Base-by-base conservation (phyloP, 2,888 invertebrate species). In the Thalpophila matura region DNA sequence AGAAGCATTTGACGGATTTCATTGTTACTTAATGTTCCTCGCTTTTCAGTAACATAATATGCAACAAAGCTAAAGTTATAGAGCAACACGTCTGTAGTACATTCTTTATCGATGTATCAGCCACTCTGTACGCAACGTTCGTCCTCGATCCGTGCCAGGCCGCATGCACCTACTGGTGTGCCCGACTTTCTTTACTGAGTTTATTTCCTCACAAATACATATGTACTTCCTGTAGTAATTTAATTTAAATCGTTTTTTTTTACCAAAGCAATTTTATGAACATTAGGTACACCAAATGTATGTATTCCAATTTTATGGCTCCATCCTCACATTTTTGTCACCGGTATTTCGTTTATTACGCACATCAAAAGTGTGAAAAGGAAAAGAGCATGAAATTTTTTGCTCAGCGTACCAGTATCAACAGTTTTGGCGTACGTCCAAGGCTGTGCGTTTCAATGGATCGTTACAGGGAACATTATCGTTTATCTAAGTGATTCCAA, bases 361-460 rank as follows among this genome's bases (percentile, higher is more conserved):
- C 37, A 45, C 40, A 56, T 50, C 6, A 51, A 35, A 63, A 60
- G 18, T 40, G 56, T 43, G 37, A 35, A 53, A 45, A 60, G 22
- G 26, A 60, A 69, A 57, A 72, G 45, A 16, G 43, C 27, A 47
- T 59, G 53, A 54, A 69, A 62, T 26, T 16, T 60, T 27, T 40
- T 69, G 56, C 60, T 68, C 43, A 59, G 56, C 68, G 80, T 86
- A 84, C 85, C 86, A 89, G 88, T 80, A 87, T 81, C 70, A 76
- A 80, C 76, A 69, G 76, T 77, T 82, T 87, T 91, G 91, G 91
- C 90, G 66, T 77, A 53, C 61, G 56, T 86, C 91, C 91, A 91
- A 90, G 88, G 89, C 83, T 90, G 71, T 83, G 84, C 83, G 81
- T 87, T 86, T 91, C 84, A 89, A 87, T 86, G 82, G 84, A 85